A percentile compares a stretch with the other conserved stretches of the same genome.
These are phyloP conservation scores for Trachelus stipa DNA, from an alignment of 2,888 invertebrate genomes.

Conservation along the genomic window DNA sequence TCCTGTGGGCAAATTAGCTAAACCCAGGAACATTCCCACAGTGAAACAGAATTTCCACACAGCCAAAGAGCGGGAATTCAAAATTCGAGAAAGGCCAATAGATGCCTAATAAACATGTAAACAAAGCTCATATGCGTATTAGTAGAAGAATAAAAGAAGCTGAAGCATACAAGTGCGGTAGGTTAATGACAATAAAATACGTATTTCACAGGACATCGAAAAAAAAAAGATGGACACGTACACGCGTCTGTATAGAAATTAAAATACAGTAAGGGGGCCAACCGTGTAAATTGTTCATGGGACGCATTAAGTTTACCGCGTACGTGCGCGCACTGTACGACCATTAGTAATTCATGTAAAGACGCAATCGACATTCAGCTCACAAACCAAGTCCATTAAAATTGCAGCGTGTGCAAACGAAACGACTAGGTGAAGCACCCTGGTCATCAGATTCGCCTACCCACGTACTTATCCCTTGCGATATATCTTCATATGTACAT, in stretches of 20 bases:
- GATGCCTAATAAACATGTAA: too few relatives aligned
- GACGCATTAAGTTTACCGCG: neutral
- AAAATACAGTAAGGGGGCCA: neutral
- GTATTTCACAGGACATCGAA: neutral
- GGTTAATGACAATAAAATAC: neutral
- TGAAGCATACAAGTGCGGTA: neutral
- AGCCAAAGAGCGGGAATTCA: neutral
- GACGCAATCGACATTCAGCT: slow-evolving; percentile 14
- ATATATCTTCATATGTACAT: neutral
- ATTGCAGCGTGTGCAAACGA: slow-evolving; percentile 11
- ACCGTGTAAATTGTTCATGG: neutral
- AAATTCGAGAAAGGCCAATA: neutral
- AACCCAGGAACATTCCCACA: neutral
- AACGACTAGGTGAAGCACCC: slow-evolving; percentile 14
- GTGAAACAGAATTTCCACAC: neutral
- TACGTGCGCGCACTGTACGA: slow-evolving; percentile 13
- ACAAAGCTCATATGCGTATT: neutral
- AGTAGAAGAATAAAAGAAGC: neutral
- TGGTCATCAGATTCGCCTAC: slow-evolving; percentile 9
- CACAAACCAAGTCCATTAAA: slow-evolving; percentile 1
- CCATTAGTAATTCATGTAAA: slow-evolving; percentile 28
- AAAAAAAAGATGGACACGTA: neutral
- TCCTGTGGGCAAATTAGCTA: neutral
- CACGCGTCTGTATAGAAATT: neutral
- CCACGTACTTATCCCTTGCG: slow-evolving; percentile 3